Percentiles rank a stretch among this genome's conserved stretches.
These are phyloP conservation scores for Fragum sueziense DNA, from an alignment of 2,888 invertebrate genomes.

Conservation along the genomic window DNA sequence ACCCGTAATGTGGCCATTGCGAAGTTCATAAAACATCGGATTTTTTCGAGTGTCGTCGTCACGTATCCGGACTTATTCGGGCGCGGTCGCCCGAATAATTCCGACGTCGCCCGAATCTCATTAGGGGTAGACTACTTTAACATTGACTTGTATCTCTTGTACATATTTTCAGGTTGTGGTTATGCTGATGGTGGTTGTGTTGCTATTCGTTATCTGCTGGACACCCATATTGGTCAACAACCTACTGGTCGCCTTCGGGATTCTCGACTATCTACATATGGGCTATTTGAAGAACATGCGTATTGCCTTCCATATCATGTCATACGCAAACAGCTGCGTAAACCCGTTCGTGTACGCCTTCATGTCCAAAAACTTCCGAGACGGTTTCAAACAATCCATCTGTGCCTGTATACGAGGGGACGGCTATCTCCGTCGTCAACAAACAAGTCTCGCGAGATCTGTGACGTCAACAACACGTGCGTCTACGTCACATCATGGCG, in stretches of 20 bases:
- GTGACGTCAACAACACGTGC: constrained; percentile 58
- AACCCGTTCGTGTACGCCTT: constrained; percentile 90
- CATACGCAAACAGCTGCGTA: constrained; percentile 89
- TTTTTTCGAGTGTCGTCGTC: too few relatives aligned
- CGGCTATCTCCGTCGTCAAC: constrained; percentile 48
- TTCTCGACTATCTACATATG: constrained; percentile 83
- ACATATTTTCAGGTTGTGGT: constrained; percentile 85
- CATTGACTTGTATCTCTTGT: too few relatives aligned
- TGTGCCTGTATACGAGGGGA: constrained; percentile 61
- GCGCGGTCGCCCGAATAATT: too few relatives aligned
- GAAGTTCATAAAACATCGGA: too few relatives aligned
- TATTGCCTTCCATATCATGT: constrained; percentile 86
- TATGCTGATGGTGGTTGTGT: constrained; percentile 89
- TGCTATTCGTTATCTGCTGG: constrained; percentile 89
- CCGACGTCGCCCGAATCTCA: too few relatives aligned
- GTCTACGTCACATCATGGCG: constrained; percentile 44
- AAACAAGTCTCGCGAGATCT: constrained; percentile 48
- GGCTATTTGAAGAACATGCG: constrained; percentile 86
- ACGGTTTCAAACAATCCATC: constrained; percentile 78
- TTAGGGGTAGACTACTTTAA: too few relatives aligned
- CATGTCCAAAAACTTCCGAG: constrained; percentile 88
- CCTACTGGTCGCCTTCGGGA: constrained; percentile 86
- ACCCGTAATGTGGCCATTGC: too few relatives aligned
- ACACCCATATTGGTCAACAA: constrained; percentile 87
- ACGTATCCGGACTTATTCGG: too few relatives aligned